Evolutionary conservation across 1,140 invertebrate species (phyloP), one percentile per base, ranked within the genome.

Genomic region (Halesus radiatus): DNA sequence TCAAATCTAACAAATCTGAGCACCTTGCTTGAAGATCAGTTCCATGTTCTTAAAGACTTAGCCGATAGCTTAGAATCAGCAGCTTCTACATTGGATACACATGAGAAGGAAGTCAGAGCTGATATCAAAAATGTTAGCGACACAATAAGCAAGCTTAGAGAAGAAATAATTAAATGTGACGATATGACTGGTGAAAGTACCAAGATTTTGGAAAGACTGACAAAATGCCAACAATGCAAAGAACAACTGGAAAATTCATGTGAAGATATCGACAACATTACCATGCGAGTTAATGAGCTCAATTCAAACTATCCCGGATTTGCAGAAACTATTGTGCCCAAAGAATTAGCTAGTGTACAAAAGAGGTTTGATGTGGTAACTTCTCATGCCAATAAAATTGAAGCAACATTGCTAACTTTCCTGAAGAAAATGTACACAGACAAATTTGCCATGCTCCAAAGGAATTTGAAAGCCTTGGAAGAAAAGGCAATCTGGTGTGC

Each of bases 401-500:
- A 94, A 87, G 92, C 92, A n/a, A 94, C 93, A 3, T 86, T 98
- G 18, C 88, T 95, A 16, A 93, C 93, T 18, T 95, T 96, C 86
- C 89, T 98, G 37, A 95, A 96, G 84, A 98, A 98, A 88, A 92
- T 96, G 81, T 96, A 96, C 85, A 93, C 93, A 62, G 96, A 98
- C 79, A 97, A 97, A 84, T 93, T 96, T 62, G 92, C 92, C 62
- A 94, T 94, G 85, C 90, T 97, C 22, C 94, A 96, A 84, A 92
- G 96, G 82, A 93, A 95, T 86, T 91, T 98, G 3, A 90, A 91
- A 58, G 93, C 94, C 1, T 93, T 94, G 66, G 94, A 94, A 81
- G 97, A 98, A 85, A 98, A 98, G 87, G 92, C 97, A 0, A 90
- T 92, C n/a, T 98, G 97, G 96, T 98, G 97, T 87, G 92, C 94